Conservation (phyloP, 2,797 vertebrate genomes). For the Hydrocynus forskahlii region DNA sequence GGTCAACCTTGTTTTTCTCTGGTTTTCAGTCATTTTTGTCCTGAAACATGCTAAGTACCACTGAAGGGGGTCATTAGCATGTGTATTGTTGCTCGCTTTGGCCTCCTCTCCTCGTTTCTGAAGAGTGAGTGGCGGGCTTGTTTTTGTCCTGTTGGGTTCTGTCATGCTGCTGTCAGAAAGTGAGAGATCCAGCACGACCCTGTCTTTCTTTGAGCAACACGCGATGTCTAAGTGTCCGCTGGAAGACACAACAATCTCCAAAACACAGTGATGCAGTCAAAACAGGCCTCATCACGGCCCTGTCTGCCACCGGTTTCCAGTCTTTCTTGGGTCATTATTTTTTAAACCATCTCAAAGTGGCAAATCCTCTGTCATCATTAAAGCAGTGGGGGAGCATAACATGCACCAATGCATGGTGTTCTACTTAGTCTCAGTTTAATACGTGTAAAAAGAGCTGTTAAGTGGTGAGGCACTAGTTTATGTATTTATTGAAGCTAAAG, state of each 20-base stretch:
- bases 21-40: neutral
- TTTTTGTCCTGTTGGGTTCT: neutral
- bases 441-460: neutral
- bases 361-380: neutral
- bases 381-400: neutral
- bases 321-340: neutral
- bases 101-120: neutral
- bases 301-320: neutral
- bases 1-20: neutral
- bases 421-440: neutral
- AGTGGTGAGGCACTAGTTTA: neutral
- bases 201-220: constrained; percentile 5
- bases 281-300: neutral
- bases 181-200: neutral
- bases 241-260: constrained; percentile 32
- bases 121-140: neutral
- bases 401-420: neutral
- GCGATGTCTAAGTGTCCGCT: neutral
- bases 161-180: constrained; percentile 23
- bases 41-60: neutral
- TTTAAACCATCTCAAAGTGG: neutral
- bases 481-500: neutral
- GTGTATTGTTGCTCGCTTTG: neutral
- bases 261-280: constrained; percentile 17
- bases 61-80: neutral